Evolutionary conservation across 2,888 invertebrate genomes (phyloP), one percentile per base, ranked within the genome.

Genomic region (Hypena proboscidalis): DNA sequence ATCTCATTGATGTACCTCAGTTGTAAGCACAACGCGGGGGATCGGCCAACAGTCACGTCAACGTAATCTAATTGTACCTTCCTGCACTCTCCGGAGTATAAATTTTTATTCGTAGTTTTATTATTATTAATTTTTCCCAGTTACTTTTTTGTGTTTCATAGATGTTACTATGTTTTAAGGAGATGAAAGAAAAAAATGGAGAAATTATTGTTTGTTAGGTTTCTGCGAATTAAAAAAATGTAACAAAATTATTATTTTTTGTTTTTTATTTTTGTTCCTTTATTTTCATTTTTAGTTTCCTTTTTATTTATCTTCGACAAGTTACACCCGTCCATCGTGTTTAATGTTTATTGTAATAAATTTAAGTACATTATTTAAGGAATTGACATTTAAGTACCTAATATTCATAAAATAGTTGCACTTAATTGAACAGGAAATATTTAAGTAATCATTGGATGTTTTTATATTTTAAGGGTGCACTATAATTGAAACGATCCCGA

Each of bases 121-220:
- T 87, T 85, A 85, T 83, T 85, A 80, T 77, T 80, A 77, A 71
- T 80, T 77, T 78, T 83, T 78, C 84, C 86, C 85, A 84, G 88
- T 89, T 90, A 87, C 75, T 85, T 85, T 76, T 90, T 91, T 91
- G 90, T 91, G 90, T 91, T 91, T 87, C 90, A 89, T 91, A 91
- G 89, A 91, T 91, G 91, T 91, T 91, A 91, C 90, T 91, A 91
- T 90, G 91, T 91, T 91, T 89, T 91, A 90, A 88, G 90, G 74
- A 83, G 81, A 84, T 83, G 77, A 85, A 84, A 82, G 43, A 63
- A 87, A 81, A n/a, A 79, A 79, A 81, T 71, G 82, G 80, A 83
- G 83, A 85, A 90, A 89, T 76, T 89, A 91, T 91, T 91, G 90
- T 91, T 91, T 91, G 91, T 91, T 91, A 91, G 90, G 85, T 91